Evolutionary conservation across 1,140 invertebrate species (phyloP).

Genomic region (Belonocnema kinseyi): DNA sequence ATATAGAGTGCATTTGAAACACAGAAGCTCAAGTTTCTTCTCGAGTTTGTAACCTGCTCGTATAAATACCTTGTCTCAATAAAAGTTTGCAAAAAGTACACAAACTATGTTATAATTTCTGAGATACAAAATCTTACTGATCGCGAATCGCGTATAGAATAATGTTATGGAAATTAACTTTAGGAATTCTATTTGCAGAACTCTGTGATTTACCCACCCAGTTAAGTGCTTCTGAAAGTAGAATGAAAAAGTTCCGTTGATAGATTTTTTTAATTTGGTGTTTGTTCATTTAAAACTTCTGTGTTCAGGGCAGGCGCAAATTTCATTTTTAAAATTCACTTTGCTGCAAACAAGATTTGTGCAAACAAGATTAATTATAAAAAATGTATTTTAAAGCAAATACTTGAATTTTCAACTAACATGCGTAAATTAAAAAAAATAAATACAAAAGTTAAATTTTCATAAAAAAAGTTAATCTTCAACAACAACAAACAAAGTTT

Average conservation of each 20-base stretch:
- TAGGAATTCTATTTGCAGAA: background rate
- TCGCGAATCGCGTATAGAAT: background rate
- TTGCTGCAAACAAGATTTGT: no score
- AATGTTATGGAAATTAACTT: constrained; percentile 1
- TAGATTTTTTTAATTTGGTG: no score
- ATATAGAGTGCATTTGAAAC: constrained; percentile 6
- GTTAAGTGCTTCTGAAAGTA: background rate
- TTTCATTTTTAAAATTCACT: no score
- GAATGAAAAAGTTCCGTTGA: background rate
- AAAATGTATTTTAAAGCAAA: no score
- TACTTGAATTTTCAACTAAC: no score
- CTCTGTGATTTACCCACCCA: background rate
- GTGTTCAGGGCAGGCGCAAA: no score
- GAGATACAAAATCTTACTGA: constrained; percentile 17
- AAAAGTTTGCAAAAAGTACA: constrained; percentile 2
- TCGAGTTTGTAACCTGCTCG: background rate
- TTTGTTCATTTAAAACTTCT: no score
- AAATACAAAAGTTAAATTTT: no score
- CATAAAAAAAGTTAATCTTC: no score
- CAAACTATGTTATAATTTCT: constrained; percentile 22
- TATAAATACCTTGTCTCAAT: constrained; percentile 14
- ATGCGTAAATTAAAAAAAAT: no score
- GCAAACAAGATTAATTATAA: no score
- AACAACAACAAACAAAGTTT: no score
- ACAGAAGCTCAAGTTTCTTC: background rate